Evolutionary conservation across 2,888 invertebrate species (phyloP).

Genomic region (Eilema depressum): DNA sequence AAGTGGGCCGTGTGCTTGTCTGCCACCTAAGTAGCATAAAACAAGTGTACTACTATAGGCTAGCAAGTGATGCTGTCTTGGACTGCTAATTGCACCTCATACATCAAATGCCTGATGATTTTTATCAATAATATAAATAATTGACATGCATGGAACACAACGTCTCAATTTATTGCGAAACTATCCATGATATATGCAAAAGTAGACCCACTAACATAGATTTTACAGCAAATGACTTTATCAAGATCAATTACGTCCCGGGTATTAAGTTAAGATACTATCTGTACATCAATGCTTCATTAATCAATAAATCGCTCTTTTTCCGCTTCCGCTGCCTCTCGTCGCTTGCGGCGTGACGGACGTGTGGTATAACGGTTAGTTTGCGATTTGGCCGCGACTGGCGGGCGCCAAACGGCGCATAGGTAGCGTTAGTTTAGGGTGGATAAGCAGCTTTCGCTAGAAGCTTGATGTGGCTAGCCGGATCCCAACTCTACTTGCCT

Average conservation of each 20-base stretch:
- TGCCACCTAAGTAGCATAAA: no score
- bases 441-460: slow-evolving; percentile 36
- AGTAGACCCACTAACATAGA: slow-evolving; percentile 8
- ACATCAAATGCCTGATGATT: no score
- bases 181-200: background rate
- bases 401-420: slow-evolving; percentile 50
- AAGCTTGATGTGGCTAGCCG: background rate
- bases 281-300: slow-evolving; percentile 5
- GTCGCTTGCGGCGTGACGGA: slow-evolving; percentile 22
- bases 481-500: background rate
- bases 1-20: no score
- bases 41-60: no score
- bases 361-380: slow-evolving; percentile 45
- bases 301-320: slow-evolving; percentile 12
- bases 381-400: slow-evolving; percentile 51
- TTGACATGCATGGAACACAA: no score
- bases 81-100: no score
- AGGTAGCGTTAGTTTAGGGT: slow-evolving; percentile 37
- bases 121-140: background rate
- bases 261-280: slow-evolving; percentile 5
- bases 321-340: slow-evolving; percentile 36
- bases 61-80: no score
- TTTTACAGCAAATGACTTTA: background rate
- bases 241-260: slow-evolving; percentile 1
- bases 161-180: no score